phyloP scores from a whole-genome alignment of 2,888 invertebrate species.

The Calameuta filiformis region DNA sequence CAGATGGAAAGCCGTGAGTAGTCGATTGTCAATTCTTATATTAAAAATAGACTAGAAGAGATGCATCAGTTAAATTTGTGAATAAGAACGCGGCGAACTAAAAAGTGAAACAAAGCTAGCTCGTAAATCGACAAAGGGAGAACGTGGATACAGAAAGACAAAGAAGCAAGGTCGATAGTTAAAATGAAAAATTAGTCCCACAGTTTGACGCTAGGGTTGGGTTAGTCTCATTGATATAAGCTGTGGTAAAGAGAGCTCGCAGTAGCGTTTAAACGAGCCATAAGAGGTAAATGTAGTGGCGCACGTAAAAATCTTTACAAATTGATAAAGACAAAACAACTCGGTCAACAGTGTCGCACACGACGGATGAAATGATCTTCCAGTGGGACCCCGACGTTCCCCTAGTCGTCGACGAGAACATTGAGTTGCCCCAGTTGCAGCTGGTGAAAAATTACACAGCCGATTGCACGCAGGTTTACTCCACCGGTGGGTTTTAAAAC shows the following conservation, averaged over 20 bases:
- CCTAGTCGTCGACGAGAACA: conserved; percentile 88
- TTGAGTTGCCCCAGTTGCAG: conserved; percentile 89
- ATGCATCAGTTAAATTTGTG: neutral
- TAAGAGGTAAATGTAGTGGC: neutral
- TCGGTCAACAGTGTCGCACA: conserved; percentile 84
- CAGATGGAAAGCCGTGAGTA: conserved; percentile 95
- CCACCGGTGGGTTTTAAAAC: conserved; percentile 74
- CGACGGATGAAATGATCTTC: conserved; percentile 93
- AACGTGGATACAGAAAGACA: neutral
- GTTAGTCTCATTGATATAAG: neutral
- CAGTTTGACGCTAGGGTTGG: neutral
- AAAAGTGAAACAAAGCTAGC: neutral
- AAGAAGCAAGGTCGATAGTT: neutral
- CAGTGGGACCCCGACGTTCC: conserved; percentile 94
- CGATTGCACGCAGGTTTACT: conserved; percentile 92
- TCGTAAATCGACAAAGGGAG: neutral
- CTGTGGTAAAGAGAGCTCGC: neutral
- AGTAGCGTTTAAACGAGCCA: neutral
- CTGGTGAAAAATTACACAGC: conserved; percentile 89
- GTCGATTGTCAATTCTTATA: neutral
- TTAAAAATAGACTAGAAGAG: neutral
- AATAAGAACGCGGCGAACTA: neutral
- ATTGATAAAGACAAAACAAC: conserved; percentile 39
- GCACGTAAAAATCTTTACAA: neutral
- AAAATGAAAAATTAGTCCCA: neutral